These are phyloP conservation scores for Maylandia zebra DNA, from an alignment of 2,113 vertebrate genomes.

Conservation along the genomic window DNA sequence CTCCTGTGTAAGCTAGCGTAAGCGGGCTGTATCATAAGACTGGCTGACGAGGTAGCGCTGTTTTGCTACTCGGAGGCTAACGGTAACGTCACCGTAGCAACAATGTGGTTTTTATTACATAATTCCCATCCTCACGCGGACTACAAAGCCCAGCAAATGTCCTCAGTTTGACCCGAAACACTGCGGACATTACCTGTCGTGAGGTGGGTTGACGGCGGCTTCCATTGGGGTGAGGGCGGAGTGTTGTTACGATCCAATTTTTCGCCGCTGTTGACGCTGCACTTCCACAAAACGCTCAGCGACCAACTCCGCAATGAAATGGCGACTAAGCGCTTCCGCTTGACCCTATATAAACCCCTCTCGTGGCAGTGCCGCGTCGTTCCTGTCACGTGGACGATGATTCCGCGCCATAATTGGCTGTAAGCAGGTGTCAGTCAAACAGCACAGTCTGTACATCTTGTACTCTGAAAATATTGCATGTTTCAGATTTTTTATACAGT, in stretches of 20 bases:
- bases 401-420: slow-evolving; percentile 23
- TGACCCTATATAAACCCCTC: slow-evolving; percentile 50
- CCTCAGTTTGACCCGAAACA: not conserved
- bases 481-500: not conserved
- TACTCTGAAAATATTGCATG: not conserved
- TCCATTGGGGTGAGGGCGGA: slow-evolving; percentile 65
- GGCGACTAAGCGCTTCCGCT: slow-evolving; percentile 66
- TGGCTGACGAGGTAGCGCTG: not conserved
- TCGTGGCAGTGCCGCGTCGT: not conserved
- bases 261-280: slow-evolving; percentile 9
- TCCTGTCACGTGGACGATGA: not conserved
- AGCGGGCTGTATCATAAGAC: not conserved
- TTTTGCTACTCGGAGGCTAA: not conserved
- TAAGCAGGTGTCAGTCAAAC: not conserved
- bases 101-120: not conserved
- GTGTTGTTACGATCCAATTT: slow-evolving; percentile 28
- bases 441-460: not conserved
- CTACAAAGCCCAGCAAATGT: not conserved
- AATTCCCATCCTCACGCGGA: accelerated
- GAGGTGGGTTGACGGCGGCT: slow-evolving; percentile 60
- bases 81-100: not conserved
- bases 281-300: not conserved
- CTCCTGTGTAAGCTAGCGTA: not conserved
- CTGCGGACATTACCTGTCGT: slow-evolving; percentile 65
- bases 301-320: slow-evolving; percentile 55